phyloP scores from a whole-genome alignment of 2,888 invertebrate species.

The Xylota segnis region DNA sequence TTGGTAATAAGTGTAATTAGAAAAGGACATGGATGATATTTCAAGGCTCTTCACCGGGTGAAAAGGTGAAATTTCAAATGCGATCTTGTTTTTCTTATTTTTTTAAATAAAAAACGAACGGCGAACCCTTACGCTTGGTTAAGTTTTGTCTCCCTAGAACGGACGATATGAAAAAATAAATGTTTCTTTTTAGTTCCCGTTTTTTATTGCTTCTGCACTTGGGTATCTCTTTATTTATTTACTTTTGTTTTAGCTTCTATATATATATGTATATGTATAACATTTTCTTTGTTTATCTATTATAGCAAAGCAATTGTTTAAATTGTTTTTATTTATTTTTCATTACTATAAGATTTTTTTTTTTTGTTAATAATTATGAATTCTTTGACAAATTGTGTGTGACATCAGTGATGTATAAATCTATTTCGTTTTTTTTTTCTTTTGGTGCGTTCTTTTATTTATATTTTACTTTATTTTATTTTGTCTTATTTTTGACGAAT shows the following conservation, averaged over 20 bases:
- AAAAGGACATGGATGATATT: slow-evolving; percentile 52
- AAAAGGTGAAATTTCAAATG: slow-evolving; percentile 26
- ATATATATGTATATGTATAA: slow-evolving; percentile 53
- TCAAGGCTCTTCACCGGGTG: slow-evolving; percentile 18
- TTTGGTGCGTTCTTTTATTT: slow-evolving; percentile 39
- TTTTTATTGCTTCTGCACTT: slow-evolving; percentile 67
- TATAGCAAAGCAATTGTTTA: slow-evolving; percentile 60
- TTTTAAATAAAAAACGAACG: slow-evolving; percentile 37
- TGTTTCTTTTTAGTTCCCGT: slow-evolving; percentile 30
- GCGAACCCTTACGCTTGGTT: slow-evolving; percentile 25
- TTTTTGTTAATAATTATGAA: slow-evolving; percentile 27
- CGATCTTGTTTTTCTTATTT: slow-evolving; percentile 31
- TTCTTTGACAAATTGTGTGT: slow-evolving; percentile 50
- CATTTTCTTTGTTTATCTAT: slow-evolving; percentile 60
- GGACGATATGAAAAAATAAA: slow-evolving; percentile 68
- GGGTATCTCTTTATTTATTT: slow-evolving; percentile 19
- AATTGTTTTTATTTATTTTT: slow-evolving; percentile 21
- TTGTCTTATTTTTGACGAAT: slow-evolving; percentile 8
- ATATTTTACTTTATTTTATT: slow-evolving; percentile 15
- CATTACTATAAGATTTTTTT: background rate
- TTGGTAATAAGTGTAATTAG: slow-evolving; percentile 49
- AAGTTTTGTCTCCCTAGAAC: slow-evolving; percentile 34
- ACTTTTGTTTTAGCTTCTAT: slow-evolving; percentile 60
- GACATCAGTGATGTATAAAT: slow-evolving; percentile 59
- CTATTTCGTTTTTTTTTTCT: slow-evolving; percentile 8